Evolutionary conservation across 1,140 invertebrate species (phyloP).

Genomic region (Bombus superbus): DNA sequence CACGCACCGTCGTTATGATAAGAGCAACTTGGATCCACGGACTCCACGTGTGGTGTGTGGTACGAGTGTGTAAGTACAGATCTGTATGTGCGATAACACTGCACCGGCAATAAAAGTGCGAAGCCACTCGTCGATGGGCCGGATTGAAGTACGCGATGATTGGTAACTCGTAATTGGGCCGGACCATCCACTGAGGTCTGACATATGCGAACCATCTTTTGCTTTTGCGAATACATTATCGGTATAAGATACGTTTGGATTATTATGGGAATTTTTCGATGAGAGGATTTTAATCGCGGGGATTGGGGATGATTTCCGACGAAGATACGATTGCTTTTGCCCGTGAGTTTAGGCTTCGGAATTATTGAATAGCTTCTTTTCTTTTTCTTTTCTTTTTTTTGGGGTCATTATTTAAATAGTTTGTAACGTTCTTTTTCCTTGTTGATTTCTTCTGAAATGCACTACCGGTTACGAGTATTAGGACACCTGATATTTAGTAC

Average conservation of each 20-base stretch:
- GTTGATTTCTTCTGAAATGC: no score
- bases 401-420: no score
- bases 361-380: not conserved
- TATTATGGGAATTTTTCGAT: not conserved
- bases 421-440: no score
- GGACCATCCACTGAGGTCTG: not conserved
- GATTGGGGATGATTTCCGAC: no score
- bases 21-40: not conserved
- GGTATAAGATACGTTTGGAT: not conserved
- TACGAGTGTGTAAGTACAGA: conserved; percentile 13
- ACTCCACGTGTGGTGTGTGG: not conserved
- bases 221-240: not conserved
- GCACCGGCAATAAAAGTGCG: not conserved
- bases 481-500: no score
- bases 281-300: not conserved
- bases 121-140: not conserved
- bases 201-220: not conserved
- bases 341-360: not conserved
- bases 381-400: not conserved
- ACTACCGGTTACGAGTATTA: no score
- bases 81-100: conserved; percentile 34
- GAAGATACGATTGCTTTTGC: no score
- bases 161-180: conserved; percentile 38
- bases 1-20: conserved; percentile 55
- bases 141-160: conserved; percentile 15